phyloP scores from a whole-genome alignment of 2,113 vertebrate species.

The Cynoglossus semilaevis region DNA sequence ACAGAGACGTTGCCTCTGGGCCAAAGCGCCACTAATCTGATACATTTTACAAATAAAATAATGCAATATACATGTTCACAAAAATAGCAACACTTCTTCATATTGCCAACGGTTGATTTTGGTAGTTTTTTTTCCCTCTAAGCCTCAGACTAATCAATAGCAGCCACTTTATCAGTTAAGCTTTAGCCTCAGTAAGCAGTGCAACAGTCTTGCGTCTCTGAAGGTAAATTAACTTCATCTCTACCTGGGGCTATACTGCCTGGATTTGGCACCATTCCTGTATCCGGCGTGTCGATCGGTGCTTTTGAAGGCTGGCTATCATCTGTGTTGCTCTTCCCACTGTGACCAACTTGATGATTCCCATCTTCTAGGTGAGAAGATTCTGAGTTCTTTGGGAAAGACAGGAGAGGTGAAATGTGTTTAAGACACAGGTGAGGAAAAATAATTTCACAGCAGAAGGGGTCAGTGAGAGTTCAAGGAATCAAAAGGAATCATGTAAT shows the following conservation, averaged over 20 bases:
- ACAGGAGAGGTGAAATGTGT: not conserved
- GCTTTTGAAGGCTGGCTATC: constrained; percentile 67
- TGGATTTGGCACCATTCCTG: constrained; percentile 77
- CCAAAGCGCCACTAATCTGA: too few relatives aligned
- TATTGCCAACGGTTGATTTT: too few relatives aligned
- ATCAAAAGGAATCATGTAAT: constrained; percentile 5
- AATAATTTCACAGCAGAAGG: not conserved
- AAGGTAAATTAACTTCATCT: constrained; percentile 9
- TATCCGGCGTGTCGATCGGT: constrained; percentile 77
- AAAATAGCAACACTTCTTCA: too few relatives aligned
- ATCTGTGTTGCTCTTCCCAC: constrained; percentile 55
- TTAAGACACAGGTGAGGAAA: not conserved
- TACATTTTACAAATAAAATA: too few relatives aligned
- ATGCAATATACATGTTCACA: too few relatives aligned
- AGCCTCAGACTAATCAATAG: not conserved
- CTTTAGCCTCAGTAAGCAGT: constrained; percentile 7
- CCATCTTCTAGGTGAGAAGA: constrained; percentile 60
- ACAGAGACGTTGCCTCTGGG: too few relatives aligned
- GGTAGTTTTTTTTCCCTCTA: not conserved
- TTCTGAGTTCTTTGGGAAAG: constrained; percentile 39
- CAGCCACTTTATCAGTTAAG: constrained; percentile 1
- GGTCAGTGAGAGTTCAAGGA: too few relatives aligned
- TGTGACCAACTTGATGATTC: constrained; percentile 65
- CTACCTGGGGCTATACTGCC: constrained; percentile 90
- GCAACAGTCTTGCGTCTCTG: constrained; percentile 1